Base-by-base conservation (phyloP, 2,888 invertebrate species). In the Mesorhabditis spiculigera region DNA sequence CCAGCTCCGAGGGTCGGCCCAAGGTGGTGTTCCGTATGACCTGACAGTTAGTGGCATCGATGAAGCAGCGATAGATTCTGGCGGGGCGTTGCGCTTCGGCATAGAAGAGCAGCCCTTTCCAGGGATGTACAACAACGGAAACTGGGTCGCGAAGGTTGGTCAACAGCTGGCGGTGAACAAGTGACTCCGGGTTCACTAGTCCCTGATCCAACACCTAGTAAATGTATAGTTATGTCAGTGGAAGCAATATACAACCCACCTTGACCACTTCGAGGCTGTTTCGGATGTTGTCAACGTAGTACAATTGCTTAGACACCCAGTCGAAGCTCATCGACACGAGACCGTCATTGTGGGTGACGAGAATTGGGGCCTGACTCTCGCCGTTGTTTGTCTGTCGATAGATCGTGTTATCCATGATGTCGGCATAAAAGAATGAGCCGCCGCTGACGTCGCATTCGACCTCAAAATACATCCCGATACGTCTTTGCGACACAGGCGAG, bases 51-150 rank as follows among this genome's bases (percentile, higher is more conserved):
- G 91, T 91, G 3, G 96, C 97, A 85, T 98, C 96, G 0, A 93
- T 91, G 81, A 92, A 91, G 0, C 95, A 93, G 79, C 95, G 89
- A 70, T 94, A 95, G 75, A 97, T 97, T 86, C 95, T 95, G 0
- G 96, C 95, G 0, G 95, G 95, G 4, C 84, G 71, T 69, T 82
- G 94, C 93, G 95, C 95, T 86, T 96, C 95, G 0, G 95, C 93
- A 89, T 93, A 96, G 88, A 95, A 96, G 67, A 96, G 91, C 82
- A 90, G 93, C 61, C 89, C 89, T 85, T 91, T 92, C 86, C 94
- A 94, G 0, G 97, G 97, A 88, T 97, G 95, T 0, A 96, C 93
- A 0, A 95, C 96, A 72, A 98, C 94, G 5, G 95, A 95, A 81
- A 96, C 90, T 0, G 96, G 97, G 73, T 95, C 90, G 86, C 95